Evolutionary conservation across 1,140 invertebrate species (phyloP), one percentile per base, ranked within the genome.

Genomic region (Drosophila navojoa): DNA sequence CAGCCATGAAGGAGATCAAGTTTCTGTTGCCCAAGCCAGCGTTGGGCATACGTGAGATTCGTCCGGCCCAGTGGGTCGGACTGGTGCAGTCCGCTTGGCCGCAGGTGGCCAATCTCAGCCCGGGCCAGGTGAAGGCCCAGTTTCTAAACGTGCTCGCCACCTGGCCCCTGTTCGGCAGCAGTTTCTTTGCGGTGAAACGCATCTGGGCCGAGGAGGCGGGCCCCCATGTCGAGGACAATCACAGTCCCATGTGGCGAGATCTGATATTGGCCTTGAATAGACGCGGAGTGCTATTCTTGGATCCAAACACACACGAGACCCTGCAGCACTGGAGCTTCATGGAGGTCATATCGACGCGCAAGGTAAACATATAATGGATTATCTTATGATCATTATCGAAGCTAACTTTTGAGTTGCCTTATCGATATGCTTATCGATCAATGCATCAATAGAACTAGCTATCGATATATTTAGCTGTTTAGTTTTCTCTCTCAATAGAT

Each of bases 151-250:
- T 99, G 63, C 93, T 99, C 9, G 97, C 97, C 76, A 96, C 96
- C 79, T 99, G 98, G 98, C 96, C 96, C 42, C 93, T 99, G 38
- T 99, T 99, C 93, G 98, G 98, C 58, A 98, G 98, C 52, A 98
- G 97, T 90, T 99, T 99, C 95, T 99, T 99, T 93, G 97, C 97
- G 3, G 97, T 99, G 22, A 98, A 97, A 91, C 94, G 96, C 77
- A 95, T 97, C 57, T 93, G 93, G 78, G 93, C 93, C 16, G 93
- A 94, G 63, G 92, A 93, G 45, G 35, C 35, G 35, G 92, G 91
- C 2, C 90, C 85, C 5, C 90, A 91, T 61, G 86, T 92, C 29
- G 91, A 92, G 68, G 91, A 92, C 50, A 90, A 87, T 47, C 91
- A 90, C 61, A 89, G 74, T 60, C 94, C 94, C n/a, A 96, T 97